Base-by-base conservation (phyloP, 1,140 invertebrate species). In the Megathymus violae region DNA sequence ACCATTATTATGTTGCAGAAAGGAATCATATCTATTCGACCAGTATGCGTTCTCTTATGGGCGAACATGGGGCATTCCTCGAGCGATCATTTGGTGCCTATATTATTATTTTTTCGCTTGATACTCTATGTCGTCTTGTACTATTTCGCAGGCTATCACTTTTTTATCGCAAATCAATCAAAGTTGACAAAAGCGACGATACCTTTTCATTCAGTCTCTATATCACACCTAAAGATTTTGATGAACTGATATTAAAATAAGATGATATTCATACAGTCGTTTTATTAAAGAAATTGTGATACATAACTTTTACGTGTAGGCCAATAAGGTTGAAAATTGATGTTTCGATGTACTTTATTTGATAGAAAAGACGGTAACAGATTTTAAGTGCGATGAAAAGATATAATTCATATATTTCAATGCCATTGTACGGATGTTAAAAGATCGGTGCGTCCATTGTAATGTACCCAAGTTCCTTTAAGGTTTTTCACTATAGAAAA, bases 371-470 rank as follows among this genome's bases (percentile, higher is more conserved):
- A 36, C 34, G 34, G 10, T 36, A n/a, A 36, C 34, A 36, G 34
- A 36, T 36, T 36, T 7, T 11, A 58, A 59, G 46, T 52, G 60
- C 62, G 81, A 86, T 84, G 66, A 38, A 22, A 25, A 51, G 82
- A 87, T 85, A 85, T 44, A 71, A 82, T 85, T 80, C 73, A 82
- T 44, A 59, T 69, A 65, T 81, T 74, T 80, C 78, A 81, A 75
- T 70, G 72, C 69, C 64, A 74, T 82, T 78, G 74, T 82, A 70
- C 51, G 4, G 31, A 64, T 65, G 64, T 66, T 67, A 67, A 66
- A 61, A 40, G 38, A 52, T 71, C 71, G 64, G 59, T 44, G 68
- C 44, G 56, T 74, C 64, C 65, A 74, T 74, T 69, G 74, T 74
- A 77, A 77, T 46, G 19, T 69, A 74, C 68, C 66, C 67, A 64